Base-by-base conservation (phyloP, 2,113 vertebrate genomes). In the Zosterops lateralis region DNA sequence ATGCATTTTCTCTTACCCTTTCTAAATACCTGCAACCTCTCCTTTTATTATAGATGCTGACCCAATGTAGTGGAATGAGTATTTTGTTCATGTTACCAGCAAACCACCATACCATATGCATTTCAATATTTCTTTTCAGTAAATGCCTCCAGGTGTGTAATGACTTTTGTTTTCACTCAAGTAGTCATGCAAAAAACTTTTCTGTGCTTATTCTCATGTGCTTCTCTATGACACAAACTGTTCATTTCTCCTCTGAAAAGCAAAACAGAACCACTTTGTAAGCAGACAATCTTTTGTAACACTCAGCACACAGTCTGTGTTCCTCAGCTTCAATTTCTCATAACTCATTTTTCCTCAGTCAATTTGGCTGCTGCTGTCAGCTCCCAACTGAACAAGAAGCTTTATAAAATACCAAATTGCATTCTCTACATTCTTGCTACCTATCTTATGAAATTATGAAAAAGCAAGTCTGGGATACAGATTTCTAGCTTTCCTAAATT, bases 341-440 rank as follows among this genome's bases (percentile, higher is more conserved):
- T 68, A 96, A 87, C 66, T 90, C 56, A n/a, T 87, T 95, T 96
- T 79, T 60, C 78, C 71, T 92, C 86, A 70, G 83, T 82, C 72
- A 79, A 61, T 94, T 95, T 93, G 81, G 73, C 54, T 94, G 76
- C 80, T 91, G 66, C 7, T 87, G 83, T 89, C 86, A 93, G 89
- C 71, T 94, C 87, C 81, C 66, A 53, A 60, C 73, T 74, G 81
- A 96, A 90, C 67, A 73, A 68, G 50, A 34, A 65, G 60, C 44
- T 81, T 90, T 64, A 78, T 74, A 50, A 73, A 79, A 93, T 92
- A 84, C 21, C 22, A 38, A 96, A 91, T 68, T 93, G 87, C 64
- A 80, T 91, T 91, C 53, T 83, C 25, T 50, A 87, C 58, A 21
- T n/a, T 84, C 67, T 53, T 77, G 53, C 26, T 67, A 93, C 79